phyloP scores from a whole-genome alignment of 2,888 invertebrate species.

The Drosophila glabriapex region DNA sequence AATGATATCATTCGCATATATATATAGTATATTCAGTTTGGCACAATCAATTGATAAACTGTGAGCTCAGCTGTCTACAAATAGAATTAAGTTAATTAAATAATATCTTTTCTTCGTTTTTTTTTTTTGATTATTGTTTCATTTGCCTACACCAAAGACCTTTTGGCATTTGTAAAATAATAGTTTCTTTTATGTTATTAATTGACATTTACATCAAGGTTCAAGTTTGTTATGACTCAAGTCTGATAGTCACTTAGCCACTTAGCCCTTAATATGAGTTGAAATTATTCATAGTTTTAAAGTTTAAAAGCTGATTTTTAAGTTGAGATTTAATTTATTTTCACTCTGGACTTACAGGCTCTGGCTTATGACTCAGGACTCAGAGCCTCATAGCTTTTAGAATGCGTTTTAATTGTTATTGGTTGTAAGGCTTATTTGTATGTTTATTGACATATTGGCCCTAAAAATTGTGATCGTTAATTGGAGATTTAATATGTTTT shows the following conservation, averaged over 20 bases:
- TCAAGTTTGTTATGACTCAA: background rate
- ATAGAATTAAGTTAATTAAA: constrained; percentile 34
- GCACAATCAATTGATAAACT: constrained; percentile 28
- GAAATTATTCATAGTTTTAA: background rate
- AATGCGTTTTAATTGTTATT: background rate
- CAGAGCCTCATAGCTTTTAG: background rate
- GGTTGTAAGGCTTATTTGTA: background rate
- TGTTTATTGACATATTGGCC: background rate
- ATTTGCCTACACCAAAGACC: background rate
- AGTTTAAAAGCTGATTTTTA: background rate
- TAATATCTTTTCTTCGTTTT: constrained; percentile 3
- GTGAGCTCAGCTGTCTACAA: constrained; percentile 11
- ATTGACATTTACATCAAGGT: background rate
- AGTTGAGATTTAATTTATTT: too few relatives aligned
- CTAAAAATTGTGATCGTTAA: background rate
- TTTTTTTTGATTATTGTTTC: background rate
- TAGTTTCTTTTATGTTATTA: constrained; percentile 6
- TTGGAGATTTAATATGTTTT: background rate
- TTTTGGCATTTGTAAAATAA: constrained; percentile 22
- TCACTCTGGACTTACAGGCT: too few relatives aligned
- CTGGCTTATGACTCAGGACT: background rate
- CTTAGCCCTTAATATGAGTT: background rate
- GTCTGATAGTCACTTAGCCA: background rate
- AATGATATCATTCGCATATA: constrained; percentile 50
- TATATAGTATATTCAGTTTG: constrained; percentile 2